Evolutionary conservation across 2,888 invertebrate genomes (phyloP), one percentile per base, ranked within the genome.

Genomic region (Athalia rosae): DNA sequence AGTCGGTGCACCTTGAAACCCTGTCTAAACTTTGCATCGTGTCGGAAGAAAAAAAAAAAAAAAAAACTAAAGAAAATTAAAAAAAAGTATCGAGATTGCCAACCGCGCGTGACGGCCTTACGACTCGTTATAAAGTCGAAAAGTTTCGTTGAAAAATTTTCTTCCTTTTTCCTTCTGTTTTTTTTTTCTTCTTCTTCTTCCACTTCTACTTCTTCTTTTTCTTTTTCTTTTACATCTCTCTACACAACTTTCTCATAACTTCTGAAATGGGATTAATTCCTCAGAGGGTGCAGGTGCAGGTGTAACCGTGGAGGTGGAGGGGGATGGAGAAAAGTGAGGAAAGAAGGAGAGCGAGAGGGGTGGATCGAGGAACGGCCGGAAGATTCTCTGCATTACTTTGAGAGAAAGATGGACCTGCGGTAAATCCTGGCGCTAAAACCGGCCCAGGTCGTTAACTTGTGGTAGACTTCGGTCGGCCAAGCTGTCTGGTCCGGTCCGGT

Each of bases 371-470:
- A 48, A 61, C 48, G 62, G 28, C 53, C 53, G 41, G 56, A 58
- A 45, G 58, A 71, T n/a, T 28, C 28, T 28, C 28, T 28, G 28
- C 28, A 28, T 28, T 28, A 28, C 28, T 28, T 28, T 28, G 1
- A 28, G 28, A 28, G 8, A 28, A 43, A 58, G 74, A 74, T 62
- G 48, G 50, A 71, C 71, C 71, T 71, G 71, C 56, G 71, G 71
- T 43, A 58, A 71, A 71, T 71, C 45, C 45, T 58, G 71, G 56
- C 56, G 43, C 48, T 71, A 48, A 28, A 74, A 62, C 74, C 74
- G 74, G 74, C 59, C 74, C 74, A 74, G 74, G 74, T 74, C 74
- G 74, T 61, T 74, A 74, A 74, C 74, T 74, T 62, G 74, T 48
- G 48, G 61, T 58, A 61, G 74, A 62, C 48, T 62, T 74, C 61